phyloP scores from a whole-genome alignment of 2,113 vertebrate genomes.

The Bos javanicus region DNA sequence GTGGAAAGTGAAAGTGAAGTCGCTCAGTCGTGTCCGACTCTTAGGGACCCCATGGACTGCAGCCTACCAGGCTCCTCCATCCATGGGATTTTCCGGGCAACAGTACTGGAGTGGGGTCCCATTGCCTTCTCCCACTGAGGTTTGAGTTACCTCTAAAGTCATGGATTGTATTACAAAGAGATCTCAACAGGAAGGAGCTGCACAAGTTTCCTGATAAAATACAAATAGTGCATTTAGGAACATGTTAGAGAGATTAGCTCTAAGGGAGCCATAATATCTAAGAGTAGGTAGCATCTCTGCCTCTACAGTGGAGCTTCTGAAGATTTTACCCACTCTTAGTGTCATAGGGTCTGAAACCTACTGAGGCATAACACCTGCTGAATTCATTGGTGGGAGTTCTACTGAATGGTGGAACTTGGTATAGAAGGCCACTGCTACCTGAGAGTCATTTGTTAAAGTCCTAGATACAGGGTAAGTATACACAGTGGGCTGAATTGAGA shows the following conservation, averaged over 20 bases:
- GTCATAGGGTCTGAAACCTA: not conserved
- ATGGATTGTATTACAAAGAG: not conserved
- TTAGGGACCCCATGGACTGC: too few species aligned
- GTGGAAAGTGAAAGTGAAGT: too few species aligned
- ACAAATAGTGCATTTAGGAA: not conserved
- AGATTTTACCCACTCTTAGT: not conserved
- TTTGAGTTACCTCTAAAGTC: not conserved
- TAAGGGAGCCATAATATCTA: not conserved
- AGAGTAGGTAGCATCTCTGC: not conserved
- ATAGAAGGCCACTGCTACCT: not conserved
- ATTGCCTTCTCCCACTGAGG: not conserved
- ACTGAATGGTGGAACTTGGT: not conserved
- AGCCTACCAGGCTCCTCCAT: too few species aligned
- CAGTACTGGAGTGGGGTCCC: too few species aligned
- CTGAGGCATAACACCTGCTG: not conserved
- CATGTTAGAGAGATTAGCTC: not conserved
- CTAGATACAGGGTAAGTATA: not conserved
- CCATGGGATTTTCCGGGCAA: too few species aligned
- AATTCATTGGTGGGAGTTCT: not conserved
- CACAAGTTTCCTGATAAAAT: not conserved
- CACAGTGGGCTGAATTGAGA: not conserved
- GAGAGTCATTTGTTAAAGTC: not conserved
- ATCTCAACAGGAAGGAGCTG: not conserved
- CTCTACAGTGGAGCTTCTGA: not conserved
- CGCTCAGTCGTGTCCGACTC: too few species aligned